Evolutionary conservation across 1,140 invertebrate species (phyloP), one percentile per base, ranked within the genome.

Genomic region (Frieseomelitta varia): DNA sequence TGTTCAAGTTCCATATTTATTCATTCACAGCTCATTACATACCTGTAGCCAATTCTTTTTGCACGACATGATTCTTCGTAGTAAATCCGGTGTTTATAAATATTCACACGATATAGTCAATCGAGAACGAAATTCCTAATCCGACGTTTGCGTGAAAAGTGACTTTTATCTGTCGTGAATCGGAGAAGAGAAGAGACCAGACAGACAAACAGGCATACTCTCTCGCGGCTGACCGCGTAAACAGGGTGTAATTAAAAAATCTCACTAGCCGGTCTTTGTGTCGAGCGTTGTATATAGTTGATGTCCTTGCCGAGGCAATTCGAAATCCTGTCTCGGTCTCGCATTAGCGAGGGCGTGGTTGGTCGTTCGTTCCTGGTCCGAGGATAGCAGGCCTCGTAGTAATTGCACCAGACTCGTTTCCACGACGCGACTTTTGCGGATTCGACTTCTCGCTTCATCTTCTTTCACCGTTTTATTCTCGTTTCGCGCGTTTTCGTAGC

Each of bases 301-400:
- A 91, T 90, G 92, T 93, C 92, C 92, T 93, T 93, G 92, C 92
- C 78, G 80, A 88, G 84, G 84, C 90, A 91, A 92, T 93, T 92
- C 92, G 88, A 91, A 90, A 91, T 92, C 90, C 90, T 90, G 91
- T 92, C 91, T 85, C 75, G 75, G 84, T 86, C 84, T 88, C 86
- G 85, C 88, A 91, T 92, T 92, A 93, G 91, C 88, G 91, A 92
- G 91, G 92, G 92, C 92, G 92, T 93, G 92, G 92, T 92, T 91
- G 88, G 80, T 83, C 73, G 88, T 88, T 85, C 88, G 91, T 91
- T 91, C 89, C 89, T 90, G 89, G 81, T 90, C 87, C 90, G 89
- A 90, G 90, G 88, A 90, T 88, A 90, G 90, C 90, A 88, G 58
- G 85, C 89, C 85, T 86, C 87, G 87, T 87, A 81, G 76, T 86